Base-by-base conservation (phyloP, 2,797 vertebrate species). In the Sebastes matsubarae region DNA sequence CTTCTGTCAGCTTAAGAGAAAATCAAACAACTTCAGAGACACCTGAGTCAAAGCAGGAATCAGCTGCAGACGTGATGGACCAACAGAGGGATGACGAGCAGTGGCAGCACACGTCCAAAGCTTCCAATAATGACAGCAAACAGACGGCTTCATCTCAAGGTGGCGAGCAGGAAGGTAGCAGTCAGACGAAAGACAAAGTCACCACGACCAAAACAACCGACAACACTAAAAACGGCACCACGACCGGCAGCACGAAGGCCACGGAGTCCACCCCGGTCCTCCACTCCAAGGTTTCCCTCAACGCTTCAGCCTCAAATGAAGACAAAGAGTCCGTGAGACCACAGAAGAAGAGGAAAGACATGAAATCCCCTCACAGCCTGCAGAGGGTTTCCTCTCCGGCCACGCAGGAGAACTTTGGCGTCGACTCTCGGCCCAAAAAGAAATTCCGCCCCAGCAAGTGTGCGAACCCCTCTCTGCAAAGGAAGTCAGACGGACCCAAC, bases 291-390 rank as follows among this genome's bases (percentile, higher is more conserved):
- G 90, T 89, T 8, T 1, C 78, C 42, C 54, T 86, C 2, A 46
- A 74, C 0, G 89, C 92, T 66, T 93, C 83, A 0, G 85, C 87
- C 82, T 93, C 94, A 25, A 81, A 84, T 3, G 69, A 95, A 61
- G 96, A 96, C 61, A 97, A 95, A 81, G 93, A 90, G 12, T 77
- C 78, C 1, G 1, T 85, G 60, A 97, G 94, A 77, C 92, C 90
- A 46, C 93, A 96, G 79, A 98, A 96, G 89, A 98, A 96, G 55
- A 94, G 95, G 79, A 98, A 97, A 94, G 97, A 98, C 8, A 84
- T 94, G 30, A 97, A 96, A 76, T 87, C 92, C 29, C 70, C 91
- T 38, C 90, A 93, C 82, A 92, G 90, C 77, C 86, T 95, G 75
- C 94, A 94, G 63, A 96, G 95, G 69, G 88, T 94, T 72, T 92